Conservation (phyloP, 2,797 vertebrate genomes). For the Discoglossus pictus region DNA sequence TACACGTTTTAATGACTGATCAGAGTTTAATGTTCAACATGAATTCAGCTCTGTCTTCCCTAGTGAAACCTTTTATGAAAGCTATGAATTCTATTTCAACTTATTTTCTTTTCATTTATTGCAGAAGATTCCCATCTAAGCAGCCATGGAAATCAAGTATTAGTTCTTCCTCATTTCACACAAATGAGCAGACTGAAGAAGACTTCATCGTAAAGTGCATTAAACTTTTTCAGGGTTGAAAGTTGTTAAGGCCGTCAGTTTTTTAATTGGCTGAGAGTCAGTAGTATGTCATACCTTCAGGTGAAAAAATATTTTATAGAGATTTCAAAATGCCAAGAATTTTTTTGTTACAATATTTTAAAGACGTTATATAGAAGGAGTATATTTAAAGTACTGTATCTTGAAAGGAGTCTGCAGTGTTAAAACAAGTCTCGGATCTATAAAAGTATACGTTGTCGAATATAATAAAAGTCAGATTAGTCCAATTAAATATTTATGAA, state of each 20-base stretch:
- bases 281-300: too few species aligned
- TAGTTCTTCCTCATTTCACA: slow-evolving; percentile 48
- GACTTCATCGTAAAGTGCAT: slow-evolving; percentile 24
- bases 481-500: too few species aligned
- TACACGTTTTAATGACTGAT: too few species aligned
- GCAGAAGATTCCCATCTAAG: slow-evolving; percentile 32
- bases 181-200: slow-evolving; percentile 38
- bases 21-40: slow-evolving; percentile 16
- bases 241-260: slow-evolving; percentile 17
- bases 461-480: too few species aligned
- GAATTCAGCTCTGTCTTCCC: neutral
- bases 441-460: too few species aligned
- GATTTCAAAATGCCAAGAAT: too few species aligned
- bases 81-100: slow-evolving; percentile 27
- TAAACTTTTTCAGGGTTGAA: slow-evolving; percentile 33
- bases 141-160: slow-evolving; percentile 40
- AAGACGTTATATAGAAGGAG: too few species aligned
- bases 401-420: too few species aligned
- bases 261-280: slow-evolving; percentile 35
- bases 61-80: slow-evolving; percentile 18
- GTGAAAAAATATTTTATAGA: too few species aligned
- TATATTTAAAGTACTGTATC: too few species aligned
- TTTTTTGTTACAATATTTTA: too few species aligned
- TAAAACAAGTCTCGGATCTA: too few species aligned
- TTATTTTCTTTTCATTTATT: slow-evolving; percentile 37